Conservation (phyloP, 2,797 vertebrate species). For the Cossypha polioptera region DNA sequence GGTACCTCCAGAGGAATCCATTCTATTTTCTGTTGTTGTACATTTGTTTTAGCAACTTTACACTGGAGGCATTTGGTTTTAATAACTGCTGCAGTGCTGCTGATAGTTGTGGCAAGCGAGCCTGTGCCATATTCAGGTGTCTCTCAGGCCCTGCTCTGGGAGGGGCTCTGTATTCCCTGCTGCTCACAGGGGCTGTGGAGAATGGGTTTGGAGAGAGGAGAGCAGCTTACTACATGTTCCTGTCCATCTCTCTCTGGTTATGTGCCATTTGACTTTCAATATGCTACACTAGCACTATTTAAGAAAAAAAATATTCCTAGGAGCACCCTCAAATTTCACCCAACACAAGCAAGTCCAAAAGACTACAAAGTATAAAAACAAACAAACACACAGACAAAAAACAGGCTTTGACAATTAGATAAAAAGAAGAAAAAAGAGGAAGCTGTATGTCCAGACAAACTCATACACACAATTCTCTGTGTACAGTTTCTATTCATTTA, state of each 20-base stretch:
- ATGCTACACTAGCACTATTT: background rate
- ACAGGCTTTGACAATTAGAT: background rate
- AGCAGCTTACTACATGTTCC: background rate
- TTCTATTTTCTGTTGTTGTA: background rate
- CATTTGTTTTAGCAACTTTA: background rate
- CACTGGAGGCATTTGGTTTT: background rate
- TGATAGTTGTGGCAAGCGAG: background rate
- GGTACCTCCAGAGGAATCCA: background rate
- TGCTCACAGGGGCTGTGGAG: background rate
- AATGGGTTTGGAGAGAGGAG: background rate
- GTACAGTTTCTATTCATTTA: background rate
- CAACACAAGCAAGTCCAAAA: background rate
- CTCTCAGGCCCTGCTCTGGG: background rate
- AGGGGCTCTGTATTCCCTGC: background rate
- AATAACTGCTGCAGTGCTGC: background rate
- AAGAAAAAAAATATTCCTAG: background rate
- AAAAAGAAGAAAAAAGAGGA: background rate
- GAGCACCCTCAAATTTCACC: background rate
- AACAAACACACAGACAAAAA: background rate
- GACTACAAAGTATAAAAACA: background rate
- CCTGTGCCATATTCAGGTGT: background rate
- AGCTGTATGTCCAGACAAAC: background rate
- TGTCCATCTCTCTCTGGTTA: background rate
- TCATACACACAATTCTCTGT: background rate
- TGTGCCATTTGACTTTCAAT: background rate